Conservation (phyloP, 1,140 invertebrate genomes). For the Littorina saxatilis region DNA sequence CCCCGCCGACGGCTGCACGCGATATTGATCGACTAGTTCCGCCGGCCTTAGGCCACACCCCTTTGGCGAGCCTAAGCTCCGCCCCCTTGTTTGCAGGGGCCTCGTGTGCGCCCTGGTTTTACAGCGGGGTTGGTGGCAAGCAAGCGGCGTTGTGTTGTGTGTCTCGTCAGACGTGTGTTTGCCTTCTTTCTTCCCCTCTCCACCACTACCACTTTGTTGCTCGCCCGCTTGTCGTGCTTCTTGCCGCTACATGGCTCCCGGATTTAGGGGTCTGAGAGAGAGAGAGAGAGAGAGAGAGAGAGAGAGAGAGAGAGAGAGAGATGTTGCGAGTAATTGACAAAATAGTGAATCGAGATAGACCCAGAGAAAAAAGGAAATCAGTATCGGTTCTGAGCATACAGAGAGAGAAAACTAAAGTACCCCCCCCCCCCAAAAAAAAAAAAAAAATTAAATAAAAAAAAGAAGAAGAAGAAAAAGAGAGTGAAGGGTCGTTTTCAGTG, state of each 20-base stretch:
- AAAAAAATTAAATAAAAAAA: too few species aligned
- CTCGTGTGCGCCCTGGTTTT: conserved; percentile 25
- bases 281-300: background rate
- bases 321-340: too few species aligned
- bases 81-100: conserved; percentile 19
- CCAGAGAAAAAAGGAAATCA: too few species aligned
- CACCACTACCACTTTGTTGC: background rate
- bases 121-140: conserved; percentile 16
- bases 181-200: background rate
- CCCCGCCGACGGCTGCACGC: background rate
- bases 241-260: background rate
- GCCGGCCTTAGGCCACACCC: background rate
- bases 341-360: too few species aligned
- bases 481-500: too few species aligned
- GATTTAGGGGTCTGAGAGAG: background rate
- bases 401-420: too few species aligned
- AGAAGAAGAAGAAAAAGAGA: too few species aligned
- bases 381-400: too few species aligned
- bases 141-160: conserved; percentile 12
- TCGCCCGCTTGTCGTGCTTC: background rate
- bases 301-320: conserved; percentile 21
- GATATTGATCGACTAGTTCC: conserved; percentile 34
- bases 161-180: conserved; percentile 13
- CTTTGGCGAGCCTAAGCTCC: background rate
- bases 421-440: too few species aligned